These are phyloP conservation scores for Emydocephalus ijimae DNA, from an alignment of 2,113 vertebrate genomes.

Conservation along the genomic window DNA sequence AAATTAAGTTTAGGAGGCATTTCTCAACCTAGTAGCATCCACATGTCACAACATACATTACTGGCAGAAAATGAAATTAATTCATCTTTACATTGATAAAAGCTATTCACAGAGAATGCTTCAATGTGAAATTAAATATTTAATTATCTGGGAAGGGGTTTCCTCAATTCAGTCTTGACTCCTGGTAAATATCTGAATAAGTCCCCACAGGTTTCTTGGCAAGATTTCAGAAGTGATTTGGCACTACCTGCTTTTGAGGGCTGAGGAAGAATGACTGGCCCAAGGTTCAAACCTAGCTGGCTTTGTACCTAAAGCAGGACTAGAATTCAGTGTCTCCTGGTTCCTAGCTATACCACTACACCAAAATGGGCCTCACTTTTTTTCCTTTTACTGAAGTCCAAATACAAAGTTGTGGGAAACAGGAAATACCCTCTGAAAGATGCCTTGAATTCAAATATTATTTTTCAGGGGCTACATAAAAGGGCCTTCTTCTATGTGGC, in stretches of 20 bases:
- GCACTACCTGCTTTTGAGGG: not conserved
- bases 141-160: not conserved
- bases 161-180: not conserved
- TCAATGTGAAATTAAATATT: not conserved
- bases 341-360: not conserved
- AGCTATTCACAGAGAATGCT: not conserved
- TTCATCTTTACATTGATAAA: not conserved
- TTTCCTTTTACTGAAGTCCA: not conserved
- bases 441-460: not conserved
- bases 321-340: not conserved
- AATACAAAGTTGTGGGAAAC: not conserved
- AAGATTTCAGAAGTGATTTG: not conserved
- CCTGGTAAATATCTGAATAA: not conserved
- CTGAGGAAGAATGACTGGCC: not conserved
- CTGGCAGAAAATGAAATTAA: not conserved
- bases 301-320: not conserved
- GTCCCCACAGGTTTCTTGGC: not conserved
- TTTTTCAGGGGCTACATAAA: not conserved
- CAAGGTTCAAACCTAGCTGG: not conserved
- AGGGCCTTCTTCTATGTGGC: not conserved
- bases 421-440: not conserved
- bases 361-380: not conserved
- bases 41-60: not conserved
- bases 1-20: not conserved
- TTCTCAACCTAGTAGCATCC: not conserved